These are phyloP conservation scores for Vidua chalybeata DNA, from an alignment of 2,113 vertebrate species.

Conservation along the genomic window DNA sequence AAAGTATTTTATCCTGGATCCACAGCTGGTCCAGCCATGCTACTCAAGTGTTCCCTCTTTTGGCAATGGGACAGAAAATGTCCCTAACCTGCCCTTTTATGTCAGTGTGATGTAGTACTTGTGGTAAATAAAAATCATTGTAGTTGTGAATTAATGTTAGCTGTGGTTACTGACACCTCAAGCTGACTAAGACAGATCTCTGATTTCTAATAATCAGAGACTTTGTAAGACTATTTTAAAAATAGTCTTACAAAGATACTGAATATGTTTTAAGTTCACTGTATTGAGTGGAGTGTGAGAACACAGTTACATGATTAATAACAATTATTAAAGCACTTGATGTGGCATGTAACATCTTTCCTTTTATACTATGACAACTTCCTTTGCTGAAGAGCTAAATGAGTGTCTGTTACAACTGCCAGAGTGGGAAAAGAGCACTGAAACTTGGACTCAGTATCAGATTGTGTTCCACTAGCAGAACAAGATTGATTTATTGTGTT, in stretches of 20 bases:
- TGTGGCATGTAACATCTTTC: not conserved
- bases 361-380: conserved; percentile 29
- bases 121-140: not conserved
- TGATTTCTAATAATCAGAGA: not conserved
- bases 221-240: not conserved
- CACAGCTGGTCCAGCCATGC: not conserved
- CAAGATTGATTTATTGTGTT: conserved; percentile 75
- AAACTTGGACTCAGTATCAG: conserved; percentile 49
- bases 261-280: not conserved
- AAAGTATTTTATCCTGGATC: not conserved
- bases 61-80: not conserved
- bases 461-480: conserved; percentile 70
- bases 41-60: not conserved
- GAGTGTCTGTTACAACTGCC: conserved; percentile 14
- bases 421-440: conserved; percentile 33
- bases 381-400: conserved; percentile 26
- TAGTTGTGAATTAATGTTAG: not conserved
- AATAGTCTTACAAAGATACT: not conserved
- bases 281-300: not conserved
- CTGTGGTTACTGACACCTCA: not conserved
- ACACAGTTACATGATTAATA: not conserved
- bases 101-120: not conserved
- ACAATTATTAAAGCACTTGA: not conserved
- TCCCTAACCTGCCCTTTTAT: not conserved
- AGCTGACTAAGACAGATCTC: not conserved